Evolutionary conservation across 2,888 invertebrate genomes (phyloP).

Genomic region (Scelioninae gen. 1): DNA sequence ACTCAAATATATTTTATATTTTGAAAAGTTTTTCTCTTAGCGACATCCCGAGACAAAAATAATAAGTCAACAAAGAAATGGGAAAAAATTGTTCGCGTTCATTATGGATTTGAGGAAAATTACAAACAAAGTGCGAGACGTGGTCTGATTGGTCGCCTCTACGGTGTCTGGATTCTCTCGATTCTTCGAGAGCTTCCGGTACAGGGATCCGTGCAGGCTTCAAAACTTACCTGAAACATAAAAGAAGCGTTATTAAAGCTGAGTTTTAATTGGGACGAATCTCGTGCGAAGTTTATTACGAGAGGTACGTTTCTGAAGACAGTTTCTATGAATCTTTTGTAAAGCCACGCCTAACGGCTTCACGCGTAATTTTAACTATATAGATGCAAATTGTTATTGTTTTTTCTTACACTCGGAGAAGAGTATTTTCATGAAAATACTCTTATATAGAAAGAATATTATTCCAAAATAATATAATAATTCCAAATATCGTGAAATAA

Average conservation of each 20-base stretch:
- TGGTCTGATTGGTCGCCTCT: conserved; percentile 35
- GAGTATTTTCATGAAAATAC: no score
- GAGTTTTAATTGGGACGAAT: conserved; percentile 68
- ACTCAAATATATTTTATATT: no score
- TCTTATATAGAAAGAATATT: no score
- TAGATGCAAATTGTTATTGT: no score
- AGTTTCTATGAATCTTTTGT: conserved; percentile 64
- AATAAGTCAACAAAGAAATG: conserved; percentile 15
- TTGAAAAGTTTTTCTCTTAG: background rate
- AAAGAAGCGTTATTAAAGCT: conserved; percentile 55
- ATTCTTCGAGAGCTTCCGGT: conserved; percentile 49
- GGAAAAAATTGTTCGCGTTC: background rate
- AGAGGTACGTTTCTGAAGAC: conserved; percentile 34
- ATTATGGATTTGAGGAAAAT: conserved; percentile 19
- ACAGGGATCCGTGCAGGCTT: conserved; percentile 34
- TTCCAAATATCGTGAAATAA: no score
- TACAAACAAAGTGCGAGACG: conserved; percentile 26
- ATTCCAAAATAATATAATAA: no score
- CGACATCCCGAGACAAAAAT: conserved; percentile 2
- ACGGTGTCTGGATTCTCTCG: conserved; percentile 19
- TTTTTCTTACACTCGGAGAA: no score
- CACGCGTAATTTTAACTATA: conserved; percentile 43
- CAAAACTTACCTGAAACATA: conserved; percentile 66
- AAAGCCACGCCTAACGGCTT: conserved; percentile 15
- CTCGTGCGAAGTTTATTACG: conserved; percentile 61